A percentile compares a stretch with the other conserved stretches of the same genome.
These are phyloP conservation scores for Hirtodrosophila trivittata DNA, from an alignment of 2,888 invertebrate genomes.

Conservation along the genomic window DNA sequence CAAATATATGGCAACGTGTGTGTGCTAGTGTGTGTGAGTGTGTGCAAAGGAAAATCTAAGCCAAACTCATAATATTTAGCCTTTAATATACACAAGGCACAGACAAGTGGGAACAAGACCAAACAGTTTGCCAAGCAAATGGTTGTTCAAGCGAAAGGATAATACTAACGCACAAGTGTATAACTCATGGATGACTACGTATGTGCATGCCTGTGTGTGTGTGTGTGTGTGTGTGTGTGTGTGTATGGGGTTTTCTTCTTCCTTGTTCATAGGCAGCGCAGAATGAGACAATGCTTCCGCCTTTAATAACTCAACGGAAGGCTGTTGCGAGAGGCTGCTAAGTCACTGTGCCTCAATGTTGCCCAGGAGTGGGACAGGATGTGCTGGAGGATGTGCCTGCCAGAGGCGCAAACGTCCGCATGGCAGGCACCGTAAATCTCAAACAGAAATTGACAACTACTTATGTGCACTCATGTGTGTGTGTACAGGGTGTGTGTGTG, in stretches of 20 bases:
- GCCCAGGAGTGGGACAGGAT: slow-evolving; percentile 24
- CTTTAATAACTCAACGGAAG: slow-evolving; percentile 56
- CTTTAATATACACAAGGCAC: slow-evolving; percentile 24
- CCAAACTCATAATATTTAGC: slow-evolving; percentile 53
- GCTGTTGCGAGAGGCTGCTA: not conserved
- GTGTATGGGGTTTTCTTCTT: slow-evolving; percentile 27
- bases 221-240: too few relatives aligned
- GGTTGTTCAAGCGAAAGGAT: slow-evolving; percentile 58
- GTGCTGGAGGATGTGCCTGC: slow-evolving; percentile 56
- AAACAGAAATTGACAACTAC: slow-evolving; percentile 64
- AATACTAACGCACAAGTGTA: slow-evolving; percentile 35
- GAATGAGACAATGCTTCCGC: slow-evolving; percentile 55
- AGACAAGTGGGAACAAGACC: slow-evolving; percentile 13
- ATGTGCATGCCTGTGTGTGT: slow-evolving; percentile 8
- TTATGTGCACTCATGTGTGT: slow-evolving; percentile 52
- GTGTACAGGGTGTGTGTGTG: slow-evolving; percentile 6
- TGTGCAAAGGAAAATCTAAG: slow-evolving; percentile 26
- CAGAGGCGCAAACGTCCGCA: slow-evolving; percentile 39
- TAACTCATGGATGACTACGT: slow-evolving; percentile 5
- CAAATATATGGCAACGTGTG: not conserved
- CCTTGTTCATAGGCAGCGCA: not conserved
- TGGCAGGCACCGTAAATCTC: slow-evolving; percentile 56
- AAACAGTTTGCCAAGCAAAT: slow-evolving; percentile 38
- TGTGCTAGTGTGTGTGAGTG: slow-evolving; percentile 3
- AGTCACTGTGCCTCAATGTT: too few relatives aligned